A percentile compares a stretch with the other conserved stretches of the same genome.
Conservation (phyloP, 2,113 vertebrate genomes). For the Typhlomys cinereus region DNA sequence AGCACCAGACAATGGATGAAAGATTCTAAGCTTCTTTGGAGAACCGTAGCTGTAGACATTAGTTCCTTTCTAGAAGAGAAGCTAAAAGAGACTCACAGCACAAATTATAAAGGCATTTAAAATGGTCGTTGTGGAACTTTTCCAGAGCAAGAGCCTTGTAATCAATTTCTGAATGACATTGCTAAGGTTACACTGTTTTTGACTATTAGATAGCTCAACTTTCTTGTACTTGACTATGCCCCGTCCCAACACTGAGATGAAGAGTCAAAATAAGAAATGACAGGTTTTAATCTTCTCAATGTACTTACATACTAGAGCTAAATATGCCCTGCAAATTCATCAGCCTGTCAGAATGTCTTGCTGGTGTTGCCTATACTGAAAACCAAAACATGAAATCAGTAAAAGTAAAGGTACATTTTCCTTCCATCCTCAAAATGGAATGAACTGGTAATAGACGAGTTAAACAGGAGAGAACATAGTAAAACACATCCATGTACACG, state of each 20-base stretch:
- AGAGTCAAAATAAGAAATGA: conserved; percentile 10
- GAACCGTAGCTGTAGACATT: background rate
- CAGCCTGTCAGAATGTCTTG: background rate
- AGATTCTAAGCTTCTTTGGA: conserved; percentile 17
- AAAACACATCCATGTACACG: background rate
- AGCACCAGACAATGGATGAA: background rate
- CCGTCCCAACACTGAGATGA: background rate
- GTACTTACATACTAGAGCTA: background rate
- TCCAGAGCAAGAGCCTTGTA: background rate
- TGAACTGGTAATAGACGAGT: background rate
- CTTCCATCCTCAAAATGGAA: background rate
- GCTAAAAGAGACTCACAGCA: background rate
- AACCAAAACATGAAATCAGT: background rate
- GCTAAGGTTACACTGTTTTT: background rate
- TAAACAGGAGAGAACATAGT: background rate
- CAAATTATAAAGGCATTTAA: background rate
- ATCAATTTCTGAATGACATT: background rate
- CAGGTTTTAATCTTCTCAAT: background rate
- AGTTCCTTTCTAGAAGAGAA: background rate
- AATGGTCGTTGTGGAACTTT: background rate
- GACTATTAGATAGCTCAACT: background rate
- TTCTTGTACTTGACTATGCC: background rate
- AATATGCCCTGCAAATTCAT: background rate
- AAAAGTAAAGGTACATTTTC: background rate
- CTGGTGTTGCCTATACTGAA: background rate